These are phyloP conservation scores for Mycalesis mineus DNA, from an alignment of 2,888 invertebrate species.

Conservation along the genomic window DNA sequence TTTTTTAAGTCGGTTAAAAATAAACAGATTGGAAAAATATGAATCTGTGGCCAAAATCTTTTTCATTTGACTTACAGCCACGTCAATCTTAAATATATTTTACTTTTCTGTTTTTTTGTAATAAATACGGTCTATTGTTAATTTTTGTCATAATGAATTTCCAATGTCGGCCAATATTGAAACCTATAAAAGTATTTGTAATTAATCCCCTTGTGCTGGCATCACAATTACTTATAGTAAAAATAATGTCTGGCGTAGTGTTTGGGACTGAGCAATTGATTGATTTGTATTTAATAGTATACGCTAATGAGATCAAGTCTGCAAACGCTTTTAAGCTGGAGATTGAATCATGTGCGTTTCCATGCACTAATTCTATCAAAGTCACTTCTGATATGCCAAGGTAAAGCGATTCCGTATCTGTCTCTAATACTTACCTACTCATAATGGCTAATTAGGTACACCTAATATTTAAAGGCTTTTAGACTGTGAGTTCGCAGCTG, in stretches of 20 bases:
- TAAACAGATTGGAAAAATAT: too few relatives aligned
- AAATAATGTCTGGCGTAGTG: conserved; percentile 54
- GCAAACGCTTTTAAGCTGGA: conserved; percentile 49
- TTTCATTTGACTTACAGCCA: too few relatives aligned
- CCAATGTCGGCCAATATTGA: conserved; percentile 35
- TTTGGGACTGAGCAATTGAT: conserved; percentile 53
- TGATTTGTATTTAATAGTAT: conserved; percentile 54
- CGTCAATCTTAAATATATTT: too few relatives aligned
- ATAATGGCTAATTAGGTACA: too few relatives aligned
- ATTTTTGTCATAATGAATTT: conserved; percentile 31
- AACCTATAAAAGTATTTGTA: conserved; percentile 53
- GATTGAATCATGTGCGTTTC: conserved; percentile 50
- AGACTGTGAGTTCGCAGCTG: too few relatives aligned
- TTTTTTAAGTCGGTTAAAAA: too few relatives aligned
- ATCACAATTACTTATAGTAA: conserved; percentile 46
- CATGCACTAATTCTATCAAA: conserved; percentile 47
- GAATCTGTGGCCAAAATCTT: too few relatives aligned
- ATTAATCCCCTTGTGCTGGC: conserved; percentile 52
- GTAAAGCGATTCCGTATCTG: conserved; percentile 40
- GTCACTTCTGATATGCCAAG: conserved; percentile 57
- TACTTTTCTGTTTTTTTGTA: too few relatives aligned
- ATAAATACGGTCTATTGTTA: too few relatives aligned
- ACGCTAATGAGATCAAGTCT: conserved; percentile 45
- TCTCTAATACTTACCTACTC: too few relatives aligned
- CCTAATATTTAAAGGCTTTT: too few relatives aligned